phyloP scores from a whole-genome alignment of 2,888 invertebrate species.

The Standfussiana lucernea region DNA sequence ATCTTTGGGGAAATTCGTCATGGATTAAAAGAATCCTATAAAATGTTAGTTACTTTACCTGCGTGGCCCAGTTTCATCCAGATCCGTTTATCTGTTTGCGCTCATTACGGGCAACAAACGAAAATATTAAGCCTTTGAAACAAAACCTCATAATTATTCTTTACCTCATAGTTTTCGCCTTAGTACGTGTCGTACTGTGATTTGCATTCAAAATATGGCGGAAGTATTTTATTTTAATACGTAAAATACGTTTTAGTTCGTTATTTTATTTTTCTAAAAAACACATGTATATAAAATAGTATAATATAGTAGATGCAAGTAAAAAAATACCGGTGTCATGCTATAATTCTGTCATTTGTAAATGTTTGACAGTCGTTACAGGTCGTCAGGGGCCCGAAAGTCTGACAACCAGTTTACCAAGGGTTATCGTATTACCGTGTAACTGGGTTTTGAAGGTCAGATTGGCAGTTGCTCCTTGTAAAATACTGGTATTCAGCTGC shows the following conservation, averaged over 20 bases:
- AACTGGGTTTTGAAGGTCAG: not conserved
- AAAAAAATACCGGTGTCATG: not conserved
- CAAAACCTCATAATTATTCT: not conserved
- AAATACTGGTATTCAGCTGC: not conserved
- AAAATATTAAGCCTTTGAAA: not conserved
- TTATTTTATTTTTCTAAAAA: too few relatives aligned
- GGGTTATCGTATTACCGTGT: not conserved
- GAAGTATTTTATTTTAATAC: too few relatives aligned
- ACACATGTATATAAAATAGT: too few relatives aligned
- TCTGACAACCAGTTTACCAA: not conserved
- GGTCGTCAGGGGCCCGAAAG: not conserved
- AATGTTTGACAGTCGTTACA: not conserved
- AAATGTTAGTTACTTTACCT: not conserved
- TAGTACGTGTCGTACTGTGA: not conserved
- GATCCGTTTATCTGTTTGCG: not conserved
- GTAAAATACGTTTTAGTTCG: too few relatives aligned
- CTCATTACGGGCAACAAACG: not conserved
- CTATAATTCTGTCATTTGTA: not conserved
- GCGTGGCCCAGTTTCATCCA: not conserved
- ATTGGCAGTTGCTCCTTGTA: not conserved
- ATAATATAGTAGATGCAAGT: not conserved
- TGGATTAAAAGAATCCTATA: not conserved
- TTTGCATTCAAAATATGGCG: too few relatives aligned
- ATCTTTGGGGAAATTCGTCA: not conserved
- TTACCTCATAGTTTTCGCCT: not conserved